Base-by-base conservation (phyloP, 2,113 vertebrate species). In the Datnioides undecimradiatus region DNA sequence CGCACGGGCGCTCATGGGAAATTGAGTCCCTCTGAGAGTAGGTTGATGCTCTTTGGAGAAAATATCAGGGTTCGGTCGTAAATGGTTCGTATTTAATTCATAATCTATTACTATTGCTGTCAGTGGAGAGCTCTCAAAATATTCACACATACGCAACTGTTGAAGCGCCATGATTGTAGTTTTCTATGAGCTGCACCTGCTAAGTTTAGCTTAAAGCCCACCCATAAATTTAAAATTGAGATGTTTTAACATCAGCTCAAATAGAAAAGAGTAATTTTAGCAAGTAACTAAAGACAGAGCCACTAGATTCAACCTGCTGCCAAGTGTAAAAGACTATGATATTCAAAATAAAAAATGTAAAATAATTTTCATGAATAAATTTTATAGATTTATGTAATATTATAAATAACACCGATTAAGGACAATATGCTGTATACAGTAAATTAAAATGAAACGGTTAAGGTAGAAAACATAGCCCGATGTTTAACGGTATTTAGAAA, bases 1-100 rank as follows among this genome's bases (percentile, higher is more conserved):
- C 58, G 11, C 68, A 1, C 0, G 0, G 58, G 1, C 2, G 8
- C 49, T 86, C 38, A 66, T 74, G 90, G 90, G 87, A 81, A 74
- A 85, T 81, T 79, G 11, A 85, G 86, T 89, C 55, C 38, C 1
- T 38, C 8, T 27, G 7, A 34, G 27, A 27, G 33, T 19, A 13
- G 13, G 21, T 14, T 13, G 6, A 19, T 14, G 11, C 21, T 13
- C 17, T 19, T 33, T 5, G 2, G 17, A 10, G 8, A 23, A 55
- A 25, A 71, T 16, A 36, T 25, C 2, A 13, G 2, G 1, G 19
- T 17, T 38, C 31, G 1, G 13, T 33, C 3, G 25, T 16, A 81
- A 36, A n/a, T 17, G 0, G 3, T 1, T 23, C 0, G 38, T 11
- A 16, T 1, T 52, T 13, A 9, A 17, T 27, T 10, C 41, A 7